Conservation (phyloP, 2,113 vertebrate genomes). For the Terrapene triunguis region DNA sequence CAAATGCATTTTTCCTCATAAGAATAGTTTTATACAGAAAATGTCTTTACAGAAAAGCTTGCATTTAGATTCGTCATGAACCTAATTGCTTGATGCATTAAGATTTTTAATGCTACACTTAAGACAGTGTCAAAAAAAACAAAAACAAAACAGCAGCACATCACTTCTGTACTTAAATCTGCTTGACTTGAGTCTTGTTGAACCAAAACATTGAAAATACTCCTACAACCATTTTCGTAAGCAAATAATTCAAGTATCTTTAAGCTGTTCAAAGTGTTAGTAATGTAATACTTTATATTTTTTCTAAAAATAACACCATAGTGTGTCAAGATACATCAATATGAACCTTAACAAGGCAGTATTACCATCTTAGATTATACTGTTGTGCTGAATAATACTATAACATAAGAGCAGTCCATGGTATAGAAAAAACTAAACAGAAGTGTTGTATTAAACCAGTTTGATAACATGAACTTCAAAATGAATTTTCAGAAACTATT, state of each 20-base stretch:
- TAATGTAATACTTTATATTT: slow-evolving; percentile 29
- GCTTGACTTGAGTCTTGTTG: background rate
- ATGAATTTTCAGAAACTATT: background rate
- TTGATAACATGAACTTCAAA: slow-evolving; percentile 27
- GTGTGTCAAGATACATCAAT: slow-evolving; percentile 42
- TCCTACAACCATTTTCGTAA: slow-evolving; percentile 37
- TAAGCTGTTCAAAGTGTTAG: slow-evolving; percentile 15
- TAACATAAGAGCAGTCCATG: background rate
- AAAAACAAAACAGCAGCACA: slow-evolving; percentile 5
- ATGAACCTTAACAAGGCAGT: slow-evolving; percentile 64
- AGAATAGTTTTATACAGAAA: slow-evolving; percentile 85
- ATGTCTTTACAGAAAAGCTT: slow-evolving; percentile 75
- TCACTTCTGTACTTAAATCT: slow-evolving; percentile 26
- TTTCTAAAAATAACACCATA: slow-evolving; percentile 36
- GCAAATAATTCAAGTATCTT: slow-evolving; percentile 51
- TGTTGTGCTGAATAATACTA: slow-evolving; percentile 52
- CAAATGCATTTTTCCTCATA: slow-evolving; percentile 72
- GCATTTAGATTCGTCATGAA: slow-evolving; percentile 38
- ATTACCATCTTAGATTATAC: slow-evolving; percentile 20
- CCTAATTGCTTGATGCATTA: slow-evolving; percentile 4
- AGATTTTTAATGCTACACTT: slow-evolving; percentile 26
- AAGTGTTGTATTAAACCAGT: background rate
- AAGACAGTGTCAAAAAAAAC: background rate
- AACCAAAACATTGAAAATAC: slow-evolving; percentile 29
- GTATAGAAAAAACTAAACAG: slow-evolving; percentile 17